Conservation (phyloP, 2,888 invertebrate species). For the Ennomos quercinarius region DNA sequence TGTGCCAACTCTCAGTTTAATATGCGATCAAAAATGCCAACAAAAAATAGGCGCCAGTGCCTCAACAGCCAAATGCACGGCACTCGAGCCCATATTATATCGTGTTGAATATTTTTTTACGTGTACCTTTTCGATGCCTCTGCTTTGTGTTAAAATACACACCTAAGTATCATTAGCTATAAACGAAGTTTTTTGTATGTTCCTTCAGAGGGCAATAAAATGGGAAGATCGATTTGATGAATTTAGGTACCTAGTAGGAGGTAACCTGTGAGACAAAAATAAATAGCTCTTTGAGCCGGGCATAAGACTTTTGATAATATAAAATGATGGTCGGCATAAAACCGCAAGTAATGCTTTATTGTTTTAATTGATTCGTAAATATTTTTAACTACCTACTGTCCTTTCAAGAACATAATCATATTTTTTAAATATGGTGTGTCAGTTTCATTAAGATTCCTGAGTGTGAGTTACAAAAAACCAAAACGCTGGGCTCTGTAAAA, state of each 20-base stretch:
- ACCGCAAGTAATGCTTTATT: background rate
- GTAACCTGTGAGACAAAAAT: no score
- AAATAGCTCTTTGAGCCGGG: background rate
- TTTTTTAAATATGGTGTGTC: no score
- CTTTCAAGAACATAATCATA: no score
- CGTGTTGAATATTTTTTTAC: constrained; percentile 79
- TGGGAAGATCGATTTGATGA: constrained; percentile 67
- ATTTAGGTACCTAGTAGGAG: constrained; percentile 44
- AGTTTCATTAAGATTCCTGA: no score
- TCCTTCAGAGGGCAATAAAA: constrained; percentile 77
- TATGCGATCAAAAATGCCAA: constrained; percentile 72
- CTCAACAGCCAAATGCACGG: constrained; percentile 56
- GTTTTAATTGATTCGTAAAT: background rate
- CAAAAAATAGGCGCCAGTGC: constrained; percentile 82
- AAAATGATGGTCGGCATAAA: background rate
- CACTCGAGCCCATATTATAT: constrained; percentile 73
- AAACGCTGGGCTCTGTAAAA: no score
- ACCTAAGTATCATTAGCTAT: constrained; percentile 84
- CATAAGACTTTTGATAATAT: background rate
- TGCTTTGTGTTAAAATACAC: constrained; percentile 84
- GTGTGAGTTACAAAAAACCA: no score
- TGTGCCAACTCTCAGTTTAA: constrained; percentile 72
- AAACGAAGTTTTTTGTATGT: constrained; percentile 82
- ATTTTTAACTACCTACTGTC: background rate
- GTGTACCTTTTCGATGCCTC: constrained; percentile 67